phyloP scores from a whole-genome alignment of 2,113 vertebrate genomes.

The Microcebus lehilahytsara region DNA sequence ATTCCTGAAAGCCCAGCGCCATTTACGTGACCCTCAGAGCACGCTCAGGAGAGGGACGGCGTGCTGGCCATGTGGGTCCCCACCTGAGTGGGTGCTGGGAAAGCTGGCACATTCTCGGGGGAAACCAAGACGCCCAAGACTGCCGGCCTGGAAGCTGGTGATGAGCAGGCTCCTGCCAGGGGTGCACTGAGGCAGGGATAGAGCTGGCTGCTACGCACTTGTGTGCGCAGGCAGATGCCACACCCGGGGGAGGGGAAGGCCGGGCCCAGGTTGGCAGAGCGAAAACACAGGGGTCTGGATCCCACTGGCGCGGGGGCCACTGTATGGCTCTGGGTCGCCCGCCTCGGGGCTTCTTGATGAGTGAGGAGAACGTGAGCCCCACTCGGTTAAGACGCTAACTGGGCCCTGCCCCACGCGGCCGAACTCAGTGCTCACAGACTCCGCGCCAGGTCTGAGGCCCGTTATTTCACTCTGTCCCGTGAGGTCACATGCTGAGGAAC shows the following conservation, averaged over 20 bases:
- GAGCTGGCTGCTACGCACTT: background rate
- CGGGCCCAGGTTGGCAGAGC: background rate
- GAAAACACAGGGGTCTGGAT: fast-evolving
- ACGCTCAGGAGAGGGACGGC: background rate
- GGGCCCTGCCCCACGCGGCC: fast-evolving
- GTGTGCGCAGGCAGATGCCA: fast-evolving
- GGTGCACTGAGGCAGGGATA: background rate
- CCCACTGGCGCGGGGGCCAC: fast-evolving
- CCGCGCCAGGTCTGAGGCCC: fast-evolving
- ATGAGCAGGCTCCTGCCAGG: background rate
- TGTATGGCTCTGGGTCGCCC: too few species aligned
- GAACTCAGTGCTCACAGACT: too few species aligned
- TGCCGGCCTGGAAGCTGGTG: background rate
- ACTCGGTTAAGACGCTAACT: background rate
- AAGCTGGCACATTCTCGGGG: background rate
- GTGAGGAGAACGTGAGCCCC: background rate
- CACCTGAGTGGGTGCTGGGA: background rate
- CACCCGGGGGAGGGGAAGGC: background rate
- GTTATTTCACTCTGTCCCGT: background rate
- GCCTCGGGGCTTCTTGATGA: background rate
- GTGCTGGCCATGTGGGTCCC: background rate
- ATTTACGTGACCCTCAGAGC: background rate
- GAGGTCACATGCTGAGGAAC: background rate
- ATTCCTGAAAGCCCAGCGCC: background rate
- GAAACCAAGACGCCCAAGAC: background rate